A percentile compares a stretch with the other conserved stretches of the same genome.
Evolutionary conservation across 2,113 vertebrate genomes (phyloP).

Genomic region (Laticauda laticaudata): DNA sequence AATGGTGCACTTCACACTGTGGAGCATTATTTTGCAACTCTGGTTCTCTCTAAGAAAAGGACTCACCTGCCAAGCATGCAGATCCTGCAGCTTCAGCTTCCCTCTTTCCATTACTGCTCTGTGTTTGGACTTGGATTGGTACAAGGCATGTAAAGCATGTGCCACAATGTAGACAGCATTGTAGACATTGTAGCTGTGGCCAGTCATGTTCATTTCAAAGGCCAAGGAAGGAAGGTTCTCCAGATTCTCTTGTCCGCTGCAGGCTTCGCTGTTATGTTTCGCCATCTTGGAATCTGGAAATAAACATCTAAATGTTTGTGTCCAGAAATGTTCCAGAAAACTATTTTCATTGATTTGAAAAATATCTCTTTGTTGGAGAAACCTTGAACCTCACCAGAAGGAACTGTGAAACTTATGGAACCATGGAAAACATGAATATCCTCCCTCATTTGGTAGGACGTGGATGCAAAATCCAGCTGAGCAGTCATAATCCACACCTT

Average conservation of each 20-base stretch:
- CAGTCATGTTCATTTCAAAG: conserved; percentile 14
- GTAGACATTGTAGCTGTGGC: background rate
- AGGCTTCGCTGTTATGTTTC: background rate
- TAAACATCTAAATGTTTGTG: background rate
- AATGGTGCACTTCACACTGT: background rate
- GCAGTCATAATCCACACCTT: conserved; percentile 12
- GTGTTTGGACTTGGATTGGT: background rate
- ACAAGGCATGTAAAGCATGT: background rate
- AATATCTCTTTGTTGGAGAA: background rate
- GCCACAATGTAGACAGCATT: background rate
- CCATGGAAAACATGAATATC: background rate
- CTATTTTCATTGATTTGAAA: background rate
- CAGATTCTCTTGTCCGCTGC: background rate
- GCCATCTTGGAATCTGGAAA: background rate
- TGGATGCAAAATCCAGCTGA: background rate
- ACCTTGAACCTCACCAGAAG: background rate
- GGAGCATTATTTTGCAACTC: background rate
- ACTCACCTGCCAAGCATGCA: conserved; percentile 10
- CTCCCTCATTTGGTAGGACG: accelerated
- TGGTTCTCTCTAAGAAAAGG: background rate
- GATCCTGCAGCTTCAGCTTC: background rate
- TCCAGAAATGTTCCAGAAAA: background rate
- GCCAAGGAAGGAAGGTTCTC: background rate
- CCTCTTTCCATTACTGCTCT: background rate
- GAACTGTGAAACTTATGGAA: background rate